These are phyloP conservation scores for Metallyticus violacea DNA, from an alignment of 2,888 invertebrate species.

Conservation along the genomic window DNA sequence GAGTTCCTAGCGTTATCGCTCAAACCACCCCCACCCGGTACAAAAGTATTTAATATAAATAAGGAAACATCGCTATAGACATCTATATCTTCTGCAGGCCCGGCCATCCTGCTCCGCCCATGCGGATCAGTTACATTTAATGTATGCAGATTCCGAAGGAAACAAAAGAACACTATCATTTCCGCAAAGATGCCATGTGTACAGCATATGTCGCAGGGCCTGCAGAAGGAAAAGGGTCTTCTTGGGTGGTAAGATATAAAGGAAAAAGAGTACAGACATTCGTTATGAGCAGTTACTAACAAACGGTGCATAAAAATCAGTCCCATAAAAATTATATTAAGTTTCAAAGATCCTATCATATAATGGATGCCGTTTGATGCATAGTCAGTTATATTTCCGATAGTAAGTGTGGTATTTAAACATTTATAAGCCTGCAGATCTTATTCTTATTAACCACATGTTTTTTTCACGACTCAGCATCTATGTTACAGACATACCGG, in stretches of 20 bases:
- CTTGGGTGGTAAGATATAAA: background rate
- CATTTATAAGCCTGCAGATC: too few relatives aligned
- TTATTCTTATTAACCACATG: too few relatives aligned
- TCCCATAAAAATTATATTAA: background rate
- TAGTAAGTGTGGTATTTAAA: too few relatives aligned
- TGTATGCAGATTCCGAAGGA: background rate
- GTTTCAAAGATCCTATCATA: background rate
- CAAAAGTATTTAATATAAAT: too few relatives aligned
- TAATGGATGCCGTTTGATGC: background rate
- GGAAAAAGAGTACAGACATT: background rate
- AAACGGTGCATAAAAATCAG: background rate
- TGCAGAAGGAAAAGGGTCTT: background rate
- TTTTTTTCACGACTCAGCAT: too few relatives aligned
- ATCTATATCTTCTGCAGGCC: too few relatives aligned
- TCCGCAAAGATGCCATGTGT: background rate
- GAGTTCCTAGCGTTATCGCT: too few relatives aligned
- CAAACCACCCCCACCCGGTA: too few relatives aligned
- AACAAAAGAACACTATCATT: background rate
- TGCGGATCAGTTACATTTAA: background rate
- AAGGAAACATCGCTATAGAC: too few relatives aligned
- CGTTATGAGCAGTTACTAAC: background rate
- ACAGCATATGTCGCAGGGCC: background rate
- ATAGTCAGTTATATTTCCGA: background rate
- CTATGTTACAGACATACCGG: too few relatives aligned
- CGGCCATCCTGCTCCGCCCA: background rate